Evolutionary conservation across 2,797 vertebrate species (phyloP).

Genomic region (Eulemur mongoz): DNA sequence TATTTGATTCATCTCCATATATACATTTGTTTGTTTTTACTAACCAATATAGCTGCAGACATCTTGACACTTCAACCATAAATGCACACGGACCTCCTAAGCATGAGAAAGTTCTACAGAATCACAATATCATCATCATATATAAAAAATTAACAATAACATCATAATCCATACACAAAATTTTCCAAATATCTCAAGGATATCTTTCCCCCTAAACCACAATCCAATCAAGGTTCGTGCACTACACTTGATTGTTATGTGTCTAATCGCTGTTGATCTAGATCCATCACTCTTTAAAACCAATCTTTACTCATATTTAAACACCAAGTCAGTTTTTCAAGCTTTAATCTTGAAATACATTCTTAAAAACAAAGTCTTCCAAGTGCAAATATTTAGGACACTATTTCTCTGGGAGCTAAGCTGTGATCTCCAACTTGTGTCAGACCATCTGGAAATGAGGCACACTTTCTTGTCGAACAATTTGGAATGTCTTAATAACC

Average conservation of each 20-base stretch:
- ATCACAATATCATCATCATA: not conserved
- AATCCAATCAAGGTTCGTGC: not conserved
- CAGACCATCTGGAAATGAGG: conserved; percentile 1
- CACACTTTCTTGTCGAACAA: not conserved
- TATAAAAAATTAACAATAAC: not conserved
- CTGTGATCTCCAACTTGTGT: not conserved
- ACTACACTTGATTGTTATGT: not conserved
- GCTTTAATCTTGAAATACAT: not conserved
- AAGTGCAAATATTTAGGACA: conserved; percentile 16
- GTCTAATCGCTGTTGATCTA: not conserved
- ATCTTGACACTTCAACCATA: not conserved
- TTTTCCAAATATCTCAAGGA: not conserved
- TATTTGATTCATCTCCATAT: not conserved
- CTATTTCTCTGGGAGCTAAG: not conserved
- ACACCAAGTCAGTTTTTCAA: not conserved
- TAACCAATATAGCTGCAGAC: not conserved
- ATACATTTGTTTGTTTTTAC: not conserved
- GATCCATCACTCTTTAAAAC: not conserved
- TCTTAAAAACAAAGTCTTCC: conserved; percentile 18
- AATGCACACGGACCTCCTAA: not conserved
- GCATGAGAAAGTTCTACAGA: not conserved
- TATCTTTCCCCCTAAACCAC: not conserved
- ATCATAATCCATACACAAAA: not conserved
- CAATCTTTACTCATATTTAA: not conserved
- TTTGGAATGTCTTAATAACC: not conserved